Conservation (phyloP, 2,888 invertebrate species). For the Lomographa bimaculata region DNA sequence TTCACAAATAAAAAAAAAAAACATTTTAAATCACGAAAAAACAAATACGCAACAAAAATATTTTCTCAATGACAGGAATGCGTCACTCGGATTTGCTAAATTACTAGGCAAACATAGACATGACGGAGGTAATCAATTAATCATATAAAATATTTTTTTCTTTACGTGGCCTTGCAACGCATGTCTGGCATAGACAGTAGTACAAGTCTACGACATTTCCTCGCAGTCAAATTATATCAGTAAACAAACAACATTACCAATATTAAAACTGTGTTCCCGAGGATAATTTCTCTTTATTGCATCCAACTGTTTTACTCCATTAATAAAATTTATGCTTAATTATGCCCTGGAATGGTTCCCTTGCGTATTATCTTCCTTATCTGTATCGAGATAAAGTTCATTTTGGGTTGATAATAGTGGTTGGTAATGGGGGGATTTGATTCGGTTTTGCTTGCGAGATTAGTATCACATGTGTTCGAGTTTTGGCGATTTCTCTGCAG, state of each 20-base stretch:
- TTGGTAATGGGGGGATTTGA: constrained; percentile 47
- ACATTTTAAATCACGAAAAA: too few species aligned
- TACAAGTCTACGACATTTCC: too few species aligned
- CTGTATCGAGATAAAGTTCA: constrained; percentile 26
- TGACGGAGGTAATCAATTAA: too few species aligned
- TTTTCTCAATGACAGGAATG: too few species aligned
- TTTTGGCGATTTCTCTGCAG: constrained; percentile 39
- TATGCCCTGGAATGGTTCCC: constrained; percentile 36
- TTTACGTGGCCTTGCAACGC: too few species aligned
- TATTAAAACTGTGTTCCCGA: constrained; percentile 22
- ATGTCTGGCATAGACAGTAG: too few species aligned
- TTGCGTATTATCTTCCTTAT: constrained; percentile 28
- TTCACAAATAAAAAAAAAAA: too few species aligned
- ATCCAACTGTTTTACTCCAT: constrained; percentile 56
- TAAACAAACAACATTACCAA: constrained; percentile 10
- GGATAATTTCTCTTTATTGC: constrained; percentile 51
- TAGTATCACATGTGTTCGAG: constrained; percentile 54
- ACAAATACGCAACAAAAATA: too few species aligned
- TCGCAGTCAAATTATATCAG: too few species aligned
- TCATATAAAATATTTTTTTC: too few species aligned
- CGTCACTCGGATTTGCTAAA: too few species aligned
- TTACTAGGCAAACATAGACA: too few species aligned
- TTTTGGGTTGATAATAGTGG: constrained; percentile 26
- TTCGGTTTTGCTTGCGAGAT: constrained; percentile 46
- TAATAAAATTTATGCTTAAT: constrained; percentile 58